Evolutionary conservation across 1,140 invertebrate genomes (phyloP), one percentile per base, ranked within the genome.

Genomic region (Pararge aegeria): DNA sequence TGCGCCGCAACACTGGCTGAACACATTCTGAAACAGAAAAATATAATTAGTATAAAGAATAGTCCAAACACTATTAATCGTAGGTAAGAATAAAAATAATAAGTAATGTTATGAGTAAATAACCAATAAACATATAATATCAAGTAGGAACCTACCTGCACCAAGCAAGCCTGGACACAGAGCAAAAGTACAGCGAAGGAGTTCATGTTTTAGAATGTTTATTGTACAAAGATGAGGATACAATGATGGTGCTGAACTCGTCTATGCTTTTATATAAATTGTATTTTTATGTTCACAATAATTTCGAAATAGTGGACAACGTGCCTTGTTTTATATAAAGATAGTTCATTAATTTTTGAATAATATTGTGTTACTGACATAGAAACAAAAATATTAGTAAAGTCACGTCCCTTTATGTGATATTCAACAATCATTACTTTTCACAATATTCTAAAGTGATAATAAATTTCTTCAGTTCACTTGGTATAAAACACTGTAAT

Each of bases 91-190:
- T 7, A 7, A 24, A 4, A 24, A 5, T 37, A 2, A 12, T 2
- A 12, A 10, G 3, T 13, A n/a, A n/a, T n/a, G n/a, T n/a, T n/a
- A n/a, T n/a, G n/a, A n/a, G n/a, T n/a, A n/a, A n/a, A n/a, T n/a
- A n/a, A n/a, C n/a, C n/a, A n/a, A n/a, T n/a, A n/a, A n/a, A n/a
- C n/a, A n/a, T n/a, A n/a, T n/a, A n/a, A n/a, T n/a, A n/a, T n/a
- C n/a, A n/a, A n/a, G n/a, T n/a, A n/a, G 24, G 7, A 4, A 1
- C 15, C 18, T 70, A 73, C 71, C 54, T 73, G 68, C 13, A 73
- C 27, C 57, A 73, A 56, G 65, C 57, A 64, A 54, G 63, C 71
- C 50, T 67, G 62, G 27, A 61, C 38, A 57, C 53, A 70, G 12
- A 73, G 54, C 7, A 65, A 12, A 2, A 70, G 9, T 16, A 70